These are phyloP conservation scores for Myotis davidii DNA, from an alignment of 2,113 vertebrate genomes.

Conservation along the genomic window DNA sequence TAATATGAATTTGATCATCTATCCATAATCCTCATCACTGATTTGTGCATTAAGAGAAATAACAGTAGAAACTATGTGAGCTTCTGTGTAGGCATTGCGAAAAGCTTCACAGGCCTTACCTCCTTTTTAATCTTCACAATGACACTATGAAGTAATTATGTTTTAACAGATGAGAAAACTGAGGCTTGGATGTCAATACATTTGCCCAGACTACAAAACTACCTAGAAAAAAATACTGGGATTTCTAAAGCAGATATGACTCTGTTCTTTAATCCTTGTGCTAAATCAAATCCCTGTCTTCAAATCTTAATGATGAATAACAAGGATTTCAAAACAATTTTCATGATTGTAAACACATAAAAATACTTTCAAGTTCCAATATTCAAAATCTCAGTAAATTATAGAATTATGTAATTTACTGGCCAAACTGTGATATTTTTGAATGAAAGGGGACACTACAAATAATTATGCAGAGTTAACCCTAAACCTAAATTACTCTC, in stretches of 20 bases:
- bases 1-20: not conserved
- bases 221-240: not conserved
- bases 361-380: not conserved
- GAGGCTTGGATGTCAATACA: not conserved
- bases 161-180: conserved; percentile 19
- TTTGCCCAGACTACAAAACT: not conserved
- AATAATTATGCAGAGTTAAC: not conserved
- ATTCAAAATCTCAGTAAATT: conserved; percentile 25
- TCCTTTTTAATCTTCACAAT: not conserved
- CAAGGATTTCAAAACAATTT: not conserved
- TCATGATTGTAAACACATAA: conserved; percentile 14
- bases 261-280: not conserved
- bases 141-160: not conserved
- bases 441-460: not conserved
- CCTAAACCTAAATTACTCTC: conserved; percentile 1
- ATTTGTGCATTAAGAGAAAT: not conserved
- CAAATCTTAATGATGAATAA: not conserved
- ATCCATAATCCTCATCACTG: not conserved
- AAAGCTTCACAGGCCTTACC: not conserved
- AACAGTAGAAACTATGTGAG: not conserved
- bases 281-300: not conserved
- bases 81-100: not conserved
- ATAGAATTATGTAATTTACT: conserved; percentile 2
- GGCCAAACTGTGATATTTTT: not conserved
- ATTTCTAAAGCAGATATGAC: not conserved